Evolutionary conservation across 2,113 vertebrate genomes (phyloP).

Genomic region (Scophthalmus maximus): DNA sequence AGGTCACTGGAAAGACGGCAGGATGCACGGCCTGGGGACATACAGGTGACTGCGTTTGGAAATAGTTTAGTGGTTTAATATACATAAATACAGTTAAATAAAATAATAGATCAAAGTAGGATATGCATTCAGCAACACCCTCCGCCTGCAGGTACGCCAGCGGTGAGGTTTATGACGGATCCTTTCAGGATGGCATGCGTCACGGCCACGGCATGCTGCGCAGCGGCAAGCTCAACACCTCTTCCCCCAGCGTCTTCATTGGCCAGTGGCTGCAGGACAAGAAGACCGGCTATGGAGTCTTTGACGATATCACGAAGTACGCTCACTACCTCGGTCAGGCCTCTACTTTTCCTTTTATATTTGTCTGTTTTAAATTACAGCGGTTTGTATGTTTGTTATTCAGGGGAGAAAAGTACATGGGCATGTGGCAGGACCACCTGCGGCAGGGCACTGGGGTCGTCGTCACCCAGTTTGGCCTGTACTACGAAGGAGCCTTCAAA

Average conservation of each 20-base stretch:
- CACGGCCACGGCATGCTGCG: constrained; percentile 96
- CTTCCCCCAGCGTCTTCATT: constrained; percentile 97
- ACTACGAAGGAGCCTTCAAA: constrained; percentile 95
- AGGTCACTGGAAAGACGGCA: constrained; percentile 96
- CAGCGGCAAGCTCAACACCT: constrained; percentile 93
- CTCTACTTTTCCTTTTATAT: not conserved
- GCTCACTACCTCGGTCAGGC: not conserved
- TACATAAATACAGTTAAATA: not conserved
- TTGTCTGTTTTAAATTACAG: not conserved
- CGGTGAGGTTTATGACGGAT: constrained; percentile 95
- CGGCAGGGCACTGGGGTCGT: constrained; percentile 95
- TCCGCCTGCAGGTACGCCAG: constrained; percentile 87
- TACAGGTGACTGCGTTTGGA: constrained; percentile 83
- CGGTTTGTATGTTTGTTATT: not conserved
- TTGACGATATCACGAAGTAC: constrained; percentile 97
- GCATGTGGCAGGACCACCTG: constrained; percentile 94
- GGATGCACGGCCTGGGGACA: constrained; percentile 93
- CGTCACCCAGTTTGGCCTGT: constrained; percentile 97
- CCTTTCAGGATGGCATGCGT: constrained; percentile 93
- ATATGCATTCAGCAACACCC: not conserved
- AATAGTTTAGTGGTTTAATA: not conserved
- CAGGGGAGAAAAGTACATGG: constrained; percentile 99
- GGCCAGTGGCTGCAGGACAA: constrained; percentile 96
- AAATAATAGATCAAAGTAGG: no score
- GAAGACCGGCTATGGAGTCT: constrained; percentile 96